Percentiles rank a stretch among this genome's conserved stretches.
Evolutionary conservation across 1,140 invertebrate genomes (phyloP).

Genomic region (Mactra quadrangularis): DNA sequence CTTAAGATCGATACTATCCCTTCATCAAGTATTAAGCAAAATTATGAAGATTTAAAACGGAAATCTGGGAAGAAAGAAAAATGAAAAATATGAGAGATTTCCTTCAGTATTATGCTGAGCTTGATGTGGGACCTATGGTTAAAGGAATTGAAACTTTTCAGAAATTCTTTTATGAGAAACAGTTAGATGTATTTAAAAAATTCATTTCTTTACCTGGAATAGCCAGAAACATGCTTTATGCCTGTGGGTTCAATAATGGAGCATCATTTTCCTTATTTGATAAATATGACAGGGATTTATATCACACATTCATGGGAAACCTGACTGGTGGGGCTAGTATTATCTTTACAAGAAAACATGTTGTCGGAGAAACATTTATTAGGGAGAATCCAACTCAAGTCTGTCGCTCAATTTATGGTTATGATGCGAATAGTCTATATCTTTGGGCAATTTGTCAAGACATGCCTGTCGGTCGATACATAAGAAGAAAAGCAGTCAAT

Average conservation of each 20-base stretch:
- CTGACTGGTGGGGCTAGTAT: not conserved
- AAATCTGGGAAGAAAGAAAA: slow-evolving; percentile 5
- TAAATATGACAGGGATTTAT: slow-evolving; percentile 1
- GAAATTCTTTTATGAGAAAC: no score
- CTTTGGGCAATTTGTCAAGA: slow-evolving; percentile 46
- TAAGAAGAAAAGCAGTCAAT: slow-evolving; percentile 14
- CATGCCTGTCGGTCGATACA: slow-evolving; percentile 60
- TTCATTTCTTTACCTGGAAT: no score
- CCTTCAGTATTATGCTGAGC: no score
- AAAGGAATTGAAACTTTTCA: no score
- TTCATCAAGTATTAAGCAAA: no score
- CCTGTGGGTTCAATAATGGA: not conserved
- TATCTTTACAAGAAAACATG: slow-evolving; percentile 4
- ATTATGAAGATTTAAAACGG: not conserved
- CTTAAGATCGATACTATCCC: not conserved
- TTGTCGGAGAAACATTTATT: no score
- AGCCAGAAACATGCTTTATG: no score
- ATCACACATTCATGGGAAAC: slow-evolving; percentile 3
- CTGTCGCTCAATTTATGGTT: slow-evolving; percentile 44
- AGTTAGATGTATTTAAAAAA: no score
- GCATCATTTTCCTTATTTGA: not conserved
- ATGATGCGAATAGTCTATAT: slow-evolving; percentile 62
- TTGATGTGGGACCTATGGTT: no score
- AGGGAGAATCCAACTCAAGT: no score
- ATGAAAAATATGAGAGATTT: slow-evolving; percentile 1